phyloP scores from a whole-genome alignment of 2,888 invertebrate species.

The Zaprionus obscuricornis region DNA sequence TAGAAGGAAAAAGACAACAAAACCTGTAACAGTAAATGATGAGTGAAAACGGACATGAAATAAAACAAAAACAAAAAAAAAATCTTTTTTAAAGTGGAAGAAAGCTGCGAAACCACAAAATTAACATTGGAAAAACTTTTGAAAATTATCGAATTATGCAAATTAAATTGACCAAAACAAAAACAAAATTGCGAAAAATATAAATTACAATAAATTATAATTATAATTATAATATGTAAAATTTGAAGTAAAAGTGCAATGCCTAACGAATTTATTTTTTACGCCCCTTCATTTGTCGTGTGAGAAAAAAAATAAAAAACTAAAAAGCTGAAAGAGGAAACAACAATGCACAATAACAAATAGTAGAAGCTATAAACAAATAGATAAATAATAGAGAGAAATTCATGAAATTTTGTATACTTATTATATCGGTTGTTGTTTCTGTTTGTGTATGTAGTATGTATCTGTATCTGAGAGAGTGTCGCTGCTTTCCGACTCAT shows the following conservation, averaged over 20 bases:
- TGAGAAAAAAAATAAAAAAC: constrained; percentile 35
- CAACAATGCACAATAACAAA: constrained; percentile 53
- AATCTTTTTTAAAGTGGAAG: constrained; percentile 35
- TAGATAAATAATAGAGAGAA: constrained; percentile 37
- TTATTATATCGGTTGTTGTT: constrained; percentile 30
- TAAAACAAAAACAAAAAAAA: constrained; percentile 27
- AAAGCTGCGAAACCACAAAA: constrained; percentile 33
- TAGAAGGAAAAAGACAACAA: constrained; percentile 12
- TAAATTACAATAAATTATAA: no score
- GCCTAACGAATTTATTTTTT: constrained; percentile 8
- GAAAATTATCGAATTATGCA: constrained; percentile 37
- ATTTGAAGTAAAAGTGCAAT: constrained; percentile 30
- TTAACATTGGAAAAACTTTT: constrained; percentile 19
- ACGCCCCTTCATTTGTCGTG: constrained; percentile 2
- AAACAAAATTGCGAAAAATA: no score
- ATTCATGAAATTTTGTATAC: constrained; percentile 32
- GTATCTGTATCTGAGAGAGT: constrained; percentile 2
- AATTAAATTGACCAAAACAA: constrained; percentile 27
- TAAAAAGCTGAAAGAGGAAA: no score
- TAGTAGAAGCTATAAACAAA: constrained; percentile 53
- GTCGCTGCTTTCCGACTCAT: constrained; percentile 36
- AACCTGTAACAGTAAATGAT: no score
- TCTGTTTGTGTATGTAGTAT: constrained; percentile 7
- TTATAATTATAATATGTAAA: constrained; percentile 15
- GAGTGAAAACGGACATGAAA: constrained; percentile 44